Base-by-base conservation (phyloP, 2,797 vertebrate species). In the Sebastes trivittatus region DNA sequence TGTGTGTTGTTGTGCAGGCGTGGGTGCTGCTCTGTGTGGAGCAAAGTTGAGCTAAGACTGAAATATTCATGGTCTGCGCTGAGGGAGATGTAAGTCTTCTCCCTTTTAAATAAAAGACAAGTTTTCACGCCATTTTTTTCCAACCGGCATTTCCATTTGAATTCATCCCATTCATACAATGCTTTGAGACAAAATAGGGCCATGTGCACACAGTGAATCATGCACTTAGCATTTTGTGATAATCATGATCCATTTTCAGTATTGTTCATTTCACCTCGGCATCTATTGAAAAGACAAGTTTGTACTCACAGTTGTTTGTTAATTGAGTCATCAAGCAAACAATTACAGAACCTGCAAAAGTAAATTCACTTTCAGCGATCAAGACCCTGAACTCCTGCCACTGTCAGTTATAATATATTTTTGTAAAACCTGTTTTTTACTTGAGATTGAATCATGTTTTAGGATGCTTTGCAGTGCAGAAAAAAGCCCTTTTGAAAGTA, bases 21-120 rank as follows among this genome's bases (percentile, higher is more conserved):
- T 69, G 71, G 62, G 82, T 82, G 75, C 78, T 65, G 77, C 81
- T 75, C 71, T 67, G 80, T 72, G 75, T 54, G 72, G 72, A 75
- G 87, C 66, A 82, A 85, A 88, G 76, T 81, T 73, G 74, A 83
- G 70, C 70, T 68, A 20, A 38, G 65, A 72, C 83, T 94, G 82
- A 93, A 94, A 91, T 91, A 94, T 93, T 94, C 58, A 92, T 92
- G 81, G 25, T 34, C 60, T 71, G 71, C 2, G 49, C 87, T 7
- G 72, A 76, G 77, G 79, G 77, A 90, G 75, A 78, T 85, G 84
- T 78, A 78, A 74, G 79, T 86, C 81, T 87, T 84, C 82, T 75
- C 61, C 71, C 74, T 82, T 75, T 76, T 87, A 81, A 92, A 89
- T 91, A 89, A 91, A 94, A 89, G 49, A 87, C 77, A 75, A 34